Percentiles rank a stretch among this genome's conserved stretches.
Conservation (phyloP, 2,797 vertebrate species). For the Atherinosoma microstoma region DNA sequence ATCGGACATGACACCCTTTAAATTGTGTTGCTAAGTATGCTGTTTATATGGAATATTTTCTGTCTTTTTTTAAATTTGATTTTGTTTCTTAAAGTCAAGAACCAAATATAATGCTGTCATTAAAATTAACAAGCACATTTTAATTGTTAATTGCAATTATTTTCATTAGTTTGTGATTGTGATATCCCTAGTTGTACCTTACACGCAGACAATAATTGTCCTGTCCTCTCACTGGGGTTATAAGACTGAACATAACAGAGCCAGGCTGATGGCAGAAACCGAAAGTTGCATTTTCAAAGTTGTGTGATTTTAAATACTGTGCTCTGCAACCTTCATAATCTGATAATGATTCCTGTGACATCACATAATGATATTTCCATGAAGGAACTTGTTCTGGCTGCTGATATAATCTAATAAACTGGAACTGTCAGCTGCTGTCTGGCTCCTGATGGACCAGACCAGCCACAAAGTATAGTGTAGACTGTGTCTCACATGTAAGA, state of each 20-base stretch:
- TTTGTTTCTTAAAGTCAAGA: not conserved
- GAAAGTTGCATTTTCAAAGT: not conserved
- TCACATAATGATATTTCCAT: slow-evolving; percentile 43
- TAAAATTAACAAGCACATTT: too few species aligned
- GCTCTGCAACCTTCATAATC: slow-evolving; percentile 12
- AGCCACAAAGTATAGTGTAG: not conserved
- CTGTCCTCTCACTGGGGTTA: not conserved
- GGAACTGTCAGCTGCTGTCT: slow-evolving; percentile 15
- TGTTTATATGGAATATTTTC: too few species aligned
- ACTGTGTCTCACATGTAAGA: too few species aligned
- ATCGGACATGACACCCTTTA: too few species aligned
- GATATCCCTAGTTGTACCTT: not conserved
- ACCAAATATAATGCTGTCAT: too few species aligned
- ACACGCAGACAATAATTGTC: not conserved
- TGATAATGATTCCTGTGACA: slow-evolving; percentile 28
- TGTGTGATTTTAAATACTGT: not conserved
- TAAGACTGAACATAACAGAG: not conserved
- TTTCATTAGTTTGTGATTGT: too few species aligned
- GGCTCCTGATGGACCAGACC: slow-evolving; percentile 26
- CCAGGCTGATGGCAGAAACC: not conserved
- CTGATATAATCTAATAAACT: slow-evolving; percentile 57
- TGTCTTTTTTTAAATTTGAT: not conserved
- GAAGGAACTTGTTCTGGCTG: slow-evolving; percentile 28
- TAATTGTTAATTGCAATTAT: too few species aligned
- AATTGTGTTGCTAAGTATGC: too few species aligned